These are phyloP conservation scores for Phataginus tricuspis DNA, from an alignment of 2,797 vertebrate species.

Conservation along the genomic window DNA sequence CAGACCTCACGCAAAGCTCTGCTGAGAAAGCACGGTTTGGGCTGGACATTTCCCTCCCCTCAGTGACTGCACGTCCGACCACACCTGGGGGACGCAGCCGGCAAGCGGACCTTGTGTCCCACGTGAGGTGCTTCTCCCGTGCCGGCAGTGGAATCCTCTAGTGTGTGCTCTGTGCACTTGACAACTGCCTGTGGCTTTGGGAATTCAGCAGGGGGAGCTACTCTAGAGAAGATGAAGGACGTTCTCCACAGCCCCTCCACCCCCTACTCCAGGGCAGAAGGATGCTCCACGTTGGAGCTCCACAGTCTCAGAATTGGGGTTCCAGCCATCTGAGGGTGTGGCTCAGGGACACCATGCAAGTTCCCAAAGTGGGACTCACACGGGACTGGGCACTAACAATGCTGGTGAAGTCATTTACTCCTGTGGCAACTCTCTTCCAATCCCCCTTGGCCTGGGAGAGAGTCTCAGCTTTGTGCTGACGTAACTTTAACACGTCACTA, in stretches of 20 bases:
- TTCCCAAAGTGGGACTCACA: not conserved
- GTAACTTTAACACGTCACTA: not conserved
- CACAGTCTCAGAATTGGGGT: no score
- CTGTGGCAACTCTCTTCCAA: no score
- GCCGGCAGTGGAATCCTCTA: not conserved
- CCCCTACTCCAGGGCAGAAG: not conserved
- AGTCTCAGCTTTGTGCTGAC: not conserved
- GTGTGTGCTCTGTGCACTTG: not conserved
- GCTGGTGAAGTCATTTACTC: not conserved
- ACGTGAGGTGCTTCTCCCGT: fast-evolving
- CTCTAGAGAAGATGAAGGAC: not conserved
- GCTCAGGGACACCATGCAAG: fast-evolving
- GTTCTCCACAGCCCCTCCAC: fast-evolving
- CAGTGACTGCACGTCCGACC: fast-evolving
- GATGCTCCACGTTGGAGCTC: not conserved
- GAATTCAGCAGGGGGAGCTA: not conserved
- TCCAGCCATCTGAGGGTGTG: no score
- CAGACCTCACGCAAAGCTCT: not conserved
- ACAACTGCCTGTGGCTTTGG: not conserved
- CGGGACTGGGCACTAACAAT: not conserved
- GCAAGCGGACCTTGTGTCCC: fast-evolving
- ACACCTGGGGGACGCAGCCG: fast-evolving
- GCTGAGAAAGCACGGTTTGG: not conserved
- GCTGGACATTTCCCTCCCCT: not conserved
- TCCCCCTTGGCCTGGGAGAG: not conserved